Base-by-base conservation (phyloP, 2,113 vertebrate species). In the Perca schrenkii region DNA sequence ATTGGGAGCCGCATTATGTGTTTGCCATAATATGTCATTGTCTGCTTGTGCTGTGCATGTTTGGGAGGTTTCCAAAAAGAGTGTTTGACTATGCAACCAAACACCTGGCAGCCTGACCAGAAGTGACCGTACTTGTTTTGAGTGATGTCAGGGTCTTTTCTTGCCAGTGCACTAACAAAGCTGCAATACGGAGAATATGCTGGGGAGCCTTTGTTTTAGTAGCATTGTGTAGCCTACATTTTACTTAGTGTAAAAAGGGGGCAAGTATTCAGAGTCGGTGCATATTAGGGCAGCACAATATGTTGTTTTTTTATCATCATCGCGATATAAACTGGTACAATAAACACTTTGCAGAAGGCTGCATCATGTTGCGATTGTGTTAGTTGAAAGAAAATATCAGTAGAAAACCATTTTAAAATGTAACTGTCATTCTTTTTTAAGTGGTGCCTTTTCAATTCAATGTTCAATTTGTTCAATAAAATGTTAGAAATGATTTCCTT, bases 1-100 rank as follows among this genome's bases (percentile, higher is more conserved):
- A 82, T 22, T 66, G 25, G 12, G 31, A 77, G 25, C 36, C 21
- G 85, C 67, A 71, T 71, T 70, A 71, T 80, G 81, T 79, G 49
- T 47, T 22, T 21, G 62, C 68, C 21, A 31, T 87, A 71, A 89
- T 77, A 86, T 84, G 69, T 34, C 34, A 36, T 31, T 53, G 49
- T 60, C 76, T 73, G 60, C 61, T 34, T 84, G 74, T 79, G 57
- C 65, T 75, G 67, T 57, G 74, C 31, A 25, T 49, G 53, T 83
- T 88, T 90, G 88, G 81, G 62, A 60, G 56, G 60, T 54, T 74
- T 86, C 87, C 83, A 89, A 80, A 80, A 77, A 68, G 64, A 84
- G 49, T 87, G 83, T 86, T 85, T 69, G 85, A 92, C 76, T 65
- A 65, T 82, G 67, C 57, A 65, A 57, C 70, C 69, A 13, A 87